Conservation (phyloP, 92 coral and sea anemone genomes). For the Desmophyllum pertusum region DNA sequence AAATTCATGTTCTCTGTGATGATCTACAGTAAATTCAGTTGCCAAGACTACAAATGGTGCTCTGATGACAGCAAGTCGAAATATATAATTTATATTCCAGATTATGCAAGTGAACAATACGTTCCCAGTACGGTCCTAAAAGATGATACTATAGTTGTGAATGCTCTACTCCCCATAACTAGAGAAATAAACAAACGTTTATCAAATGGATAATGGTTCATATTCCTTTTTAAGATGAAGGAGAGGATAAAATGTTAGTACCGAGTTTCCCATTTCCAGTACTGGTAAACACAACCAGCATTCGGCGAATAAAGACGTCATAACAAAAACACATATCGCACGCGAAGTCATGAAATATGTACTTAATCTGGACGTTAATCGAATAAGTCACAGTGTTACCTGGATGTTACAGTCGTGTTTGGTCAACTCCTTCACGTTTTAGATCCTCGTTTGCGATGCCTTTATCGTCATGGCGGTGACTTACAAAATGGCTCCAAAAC, state of each 20-base stretch:
- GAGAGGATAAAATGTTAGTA: too few relatives aligned
- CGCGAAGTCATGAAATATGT: background rate
- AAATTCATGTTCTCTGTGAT: too few relatives aligned
- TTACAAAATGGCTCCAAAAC: background rate
- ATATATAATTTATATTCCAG: background rate
- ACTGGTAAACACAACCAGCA: background rate
- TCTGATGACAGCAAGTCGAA: background rate
- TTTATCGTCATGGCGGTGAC: background rate
- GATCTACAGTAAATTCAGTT: background rate
- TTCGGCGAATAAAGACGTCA: background rate
- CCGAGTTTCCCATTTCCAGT: background rate
- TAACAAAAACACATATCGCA: background rate
- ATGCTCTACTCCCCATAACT: background rate
- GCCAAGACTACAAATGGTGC: background rate
- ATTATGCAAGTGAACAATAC: background rate
- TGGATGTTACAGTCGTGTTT: background rate
- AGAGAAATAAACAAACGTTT: background rate
- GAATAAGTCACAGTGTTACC: constrained; percentile 3
- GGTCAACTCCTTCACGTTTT: background rate
- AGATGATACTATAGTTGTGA: background rate
- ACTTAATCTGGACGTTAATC: background rate
- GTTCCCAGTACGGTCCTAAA: background rate
- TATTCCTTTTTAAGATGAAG: background rate
- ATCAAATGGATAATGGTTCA: background rate
- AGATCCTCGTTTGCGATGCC: background rate